Base-by-base conservation (phyloP, 2,797 vertebrate species). In the Betta splendens region DNA sequence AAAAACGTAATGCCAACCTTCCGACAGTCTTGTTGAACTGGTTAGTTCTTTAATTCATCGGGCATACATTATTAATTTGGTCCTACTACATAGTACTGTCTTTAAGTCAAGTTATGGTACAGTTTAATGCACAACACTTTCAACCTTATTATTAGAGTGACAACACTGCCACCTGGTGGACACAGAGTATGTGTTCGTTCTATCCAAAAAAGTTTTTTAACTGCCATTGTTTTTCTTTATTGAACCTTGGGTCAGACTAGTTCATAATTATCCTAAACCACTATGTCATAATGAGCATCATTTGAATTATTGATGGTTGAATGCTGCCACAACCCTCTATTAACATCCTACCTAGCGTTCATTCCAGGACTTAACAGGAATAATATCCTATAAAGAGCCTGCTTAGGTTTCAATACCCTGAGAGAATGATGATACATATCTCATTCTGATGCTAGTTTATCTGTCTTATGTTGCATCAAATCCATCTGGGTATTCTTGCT, bases 111-210 rank as follows among this genome's bases (percentile, higher is more conserved):
- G 23, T 33, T 20, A 31, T 11, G 1, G 15, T 26, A 9, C 25
- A 59, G 5, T 11, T 50, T 44, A 10, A 49, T 47, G 35, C 6
- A 17, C 18, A 29, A n/a, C 25, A 37, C 16, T 29, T 37, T 5
- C 4, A 17, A 2, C 4, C 9, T 12, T 12, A 3, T 1, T 11
- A 50, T 69, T 56, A 50, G 36, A 64, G 35, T 21, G 48, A 29
- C 52, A 80, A 81, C n/a, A 69, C 63, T 59, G 6, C 83, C 88
- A 78, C 68, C 86, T 85, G 32, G 77, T 89, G 89, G 83, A 29
- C 25, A 55, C 3, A 44, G 1, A 9, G 8, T 9, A 11, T 5
- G 5, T 66, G 39, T 35, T 20, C 1, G 58, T 18, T 16, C 2
- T 29, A 11, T 8, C n/a, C 8, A 5, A 15, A 5, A n/a, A 26